Conservation (phyloP, 2,113 vertebrate genomes). For the Entelurus aequoreus region DNA sequence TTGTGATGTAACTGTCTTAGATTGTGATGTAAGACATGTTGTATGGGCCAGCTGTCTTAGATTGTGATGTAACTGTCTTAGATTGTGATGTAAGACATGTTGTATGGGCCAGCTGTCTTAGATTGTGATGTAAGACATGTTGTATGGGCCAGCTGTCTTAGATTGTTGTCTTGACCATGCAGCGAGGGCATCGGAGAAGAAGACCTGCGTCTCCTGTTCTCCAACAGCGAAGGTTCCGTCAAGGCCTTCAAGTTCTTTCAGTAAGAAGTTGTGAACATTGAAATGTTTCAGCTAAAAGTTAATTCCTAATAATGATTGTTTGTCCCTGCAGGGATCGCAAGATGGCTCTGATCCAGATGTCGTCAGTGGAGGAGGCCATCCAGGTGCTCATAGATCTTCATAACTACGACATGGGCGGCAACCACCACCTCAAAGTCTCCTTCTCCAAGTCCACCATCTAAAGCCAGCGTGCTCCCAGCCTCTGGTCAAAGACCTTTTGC, state of each 20-base stretch:
- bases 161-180: slow-evolving; percentile 9
- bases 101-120: too few species aligned
- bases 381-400: slow-evolving; percentile 96
- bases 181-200: slow-evolving; percentile 93
- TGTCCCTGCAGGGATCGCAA: slow-evolving; percentile 86
- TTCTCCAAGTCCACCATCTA: slow-evolving; percentile 99
- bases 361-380: slow-evolving; percentile 95
- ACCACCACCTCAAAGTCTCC: slow-evolving; percentile 97
- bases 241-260: slow-evolving; percentile 99
- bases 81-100: too few species aligned
- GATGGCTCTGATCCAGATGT: slow-evolving; percentile 98
- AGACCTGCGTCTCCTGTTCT: slow-evolving; percentile 90
- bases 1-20: too few species aligned
- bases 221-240: slow-evolving; percentile 91
- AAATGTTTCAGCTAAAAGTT: not conserved
- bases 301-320: not conserved
- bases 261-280: slow-evolving; percentile 74
- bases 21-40: too few species aligned
- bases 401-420: slow-evolving; percentile 97
- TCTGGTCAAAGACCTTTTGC: not conserved
- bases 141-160: too few species aligned
- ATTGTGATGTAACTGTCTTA: too few species aligned
- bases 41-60: too few species aligned
- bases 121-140: too few species aligned
- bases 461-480: slow-evolving; percentile 16